These are phyloP conservation scores for Alectoris magna DNA, from an alignment of 2,797 vertebrate genomes.

Conservation along the genomic window DNA sequence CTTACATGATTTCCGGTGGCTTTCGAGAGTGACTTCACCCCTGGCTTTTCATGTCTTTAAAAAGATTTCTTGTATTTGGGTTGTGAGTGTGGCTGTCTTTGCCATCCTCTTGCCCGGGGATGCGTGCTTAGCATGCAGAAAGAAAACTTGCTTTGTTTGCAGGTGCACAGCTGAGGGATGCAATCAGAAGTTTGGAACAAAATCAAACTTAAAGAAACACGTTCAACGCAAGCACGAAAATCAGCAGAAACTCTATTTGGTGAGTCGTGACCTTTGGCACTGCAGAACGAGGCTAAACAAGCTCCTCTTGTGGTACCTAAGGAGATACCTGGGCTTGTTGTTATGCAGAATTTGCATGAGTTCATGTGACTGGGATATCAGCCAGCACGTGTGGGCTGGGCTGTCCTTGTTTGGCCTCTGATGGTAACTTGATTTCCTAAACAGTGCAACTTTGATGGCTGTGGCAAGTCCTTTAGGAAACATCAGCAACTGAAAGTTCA, in stretches of 20 bases:
- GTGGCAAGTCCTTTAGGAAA: constrained; percentile 87
- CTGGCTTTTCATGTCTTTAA: neutral
- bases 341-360: neutral
- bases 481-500: constrained; percentile 89
- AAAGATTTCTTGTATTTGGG: neutral
- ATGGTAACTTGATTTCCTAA: constrained; percentile 40
- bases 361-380: neutral
- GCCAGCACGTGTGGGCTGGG: neutral
- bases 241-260: constrained; percentile 80
- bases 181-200: constrained; percentile 83
- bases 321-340: neutral
- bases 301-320: neutral
- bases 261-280: constrained; percentile 69
- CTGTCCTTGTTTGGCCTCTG: constrained; percentile 11
- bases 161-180: constrained; percentile 88
- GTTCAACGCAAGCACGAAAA: constrained; percentile 84
- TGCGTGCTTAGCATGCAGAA: neutral
- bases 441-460: constrained; percentile 87
- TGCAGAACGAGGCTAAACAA: neutral
- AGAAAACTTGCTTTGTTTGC: neutral
- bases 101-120: neutral
- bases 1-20: neutral
- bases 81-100: neutral
- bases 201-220: constrained; percentile 89
- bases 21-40: neutral